Conservation (phyloP, 2,113 vertebrate genomes). For the Salminus brasiliensis region DNA sequence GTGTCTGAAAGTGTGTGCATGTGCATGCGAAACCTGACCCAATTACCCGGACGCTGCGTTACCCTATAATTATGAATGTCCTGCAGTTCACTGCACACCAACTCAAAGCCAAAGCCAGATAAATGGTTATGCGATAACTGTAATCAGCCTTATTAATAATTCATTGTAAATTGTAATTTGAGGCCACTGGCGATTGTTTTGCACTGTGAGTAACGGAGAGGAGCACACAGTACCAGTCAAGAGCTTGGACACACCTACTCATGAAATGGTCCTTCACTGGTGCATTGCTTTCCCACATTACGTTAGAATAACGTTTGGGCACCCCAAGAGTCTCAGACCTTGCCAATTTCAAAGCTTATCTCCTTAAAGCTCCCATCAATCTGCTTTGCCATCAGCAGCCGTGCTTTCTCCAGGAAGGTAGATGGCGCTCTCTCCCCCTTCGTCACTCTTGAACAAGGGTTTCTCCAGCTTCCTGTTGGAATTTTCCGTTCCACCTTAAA, state of each 20-base stretch:
- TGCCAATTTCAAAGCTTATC: no score
- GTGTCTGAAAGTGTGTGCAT: background rate
- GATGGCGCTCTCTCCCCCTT: no score
- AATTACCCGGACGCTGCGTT: constrained; percentile 24
- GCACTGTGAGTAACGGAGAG: background rate
- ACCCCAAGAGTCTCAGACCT: no score
- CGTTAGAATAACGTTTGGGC: no score
- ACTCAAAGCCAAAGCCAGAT: background rate
- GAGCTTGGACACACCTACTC: background rate
- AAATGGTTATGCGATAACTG: constrained; percentile 5
- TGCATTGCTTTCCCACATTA: no score
- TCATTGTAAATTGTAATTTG: constrained; percentile 22
- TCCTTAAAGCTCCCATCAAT: no score
- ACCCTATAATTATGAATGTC: constrained; percentile 3
- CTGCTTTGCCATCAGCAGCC: no score
- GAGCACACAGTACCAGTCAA: background rate
- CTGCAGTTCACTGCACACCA: background rate
- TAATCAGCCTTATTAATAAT: constrained; percentile 19
- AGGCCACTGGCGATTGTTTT: background rate
- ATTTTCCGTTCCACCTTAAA: no score
- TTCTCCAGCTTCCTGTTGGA: no score
- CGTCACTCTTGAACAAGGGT: no score
- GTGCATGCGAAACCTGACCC: background rate
- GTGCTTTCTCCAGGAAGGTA: no score
- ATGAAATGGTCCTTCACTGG: background rate